Evolutionary conservation across 1,140 invertebrate species (phyloP), one percentile per base, ranked within the genome.

Genomic region (Hycleus cichorii): DNA sequence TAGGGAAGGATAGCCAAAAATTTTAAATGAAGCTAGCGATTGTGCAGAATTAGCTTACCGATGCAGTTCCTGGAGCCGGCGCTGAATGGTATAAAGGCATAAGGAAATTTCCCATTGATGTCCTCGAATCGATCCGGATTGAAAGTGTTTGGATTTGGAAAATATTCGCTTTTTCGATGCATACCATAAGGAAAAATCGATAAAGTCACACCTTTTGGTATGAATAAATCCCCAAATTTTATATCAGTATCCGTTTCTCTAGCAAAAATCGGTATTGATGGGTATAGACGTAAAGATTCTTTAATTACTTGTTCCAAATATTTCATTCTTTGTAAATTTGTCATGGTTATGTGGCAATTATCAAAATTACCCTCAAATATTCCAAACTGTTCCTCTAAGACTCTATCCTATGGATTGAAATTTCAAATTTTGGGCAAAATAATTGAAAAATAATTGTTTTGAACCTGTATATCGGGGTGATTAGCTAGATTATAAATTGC

Each of bases 61-160:
- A 83, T 78, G 59, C 82, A 83, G 60, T 81, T 80, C 49, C 81
- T 68, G 0, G 75, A 70, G 26, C 82, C 81, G 26, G 76, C 79
- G 46, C 80, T 80, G 64, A 84, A 84, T 2, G 81, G 80, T 12
- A 82, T 63, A 63, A 77, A 83, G 4, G 73, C 69, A 62, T 64
- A 77, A 0, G 74, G 71, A 60, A 76, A 64, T 60, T 75, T 66
- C 5, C 11, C 27, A 48, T 73, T 57, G 1, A 63, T 60, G 49
- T 74, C 72, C 61, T 75, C 74, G n/a, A 89, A 89, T 57, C 85
- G 70, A 45, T 88, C 84, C 0, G 88, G 87, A 71, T 85, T 74
- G 64, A 88, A 90, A 47, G 74, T 72, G 46, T 87, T 80, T 0
- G 88, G 86, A 47, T 89, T 75, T 2, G 80, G 77, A 66, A 80